A percentile compares a stretch with the other conserved stretches of the same genome.
Conservation (phyloP, 2,113 vertebrate species). For the Macquaria australasica region DNA sequence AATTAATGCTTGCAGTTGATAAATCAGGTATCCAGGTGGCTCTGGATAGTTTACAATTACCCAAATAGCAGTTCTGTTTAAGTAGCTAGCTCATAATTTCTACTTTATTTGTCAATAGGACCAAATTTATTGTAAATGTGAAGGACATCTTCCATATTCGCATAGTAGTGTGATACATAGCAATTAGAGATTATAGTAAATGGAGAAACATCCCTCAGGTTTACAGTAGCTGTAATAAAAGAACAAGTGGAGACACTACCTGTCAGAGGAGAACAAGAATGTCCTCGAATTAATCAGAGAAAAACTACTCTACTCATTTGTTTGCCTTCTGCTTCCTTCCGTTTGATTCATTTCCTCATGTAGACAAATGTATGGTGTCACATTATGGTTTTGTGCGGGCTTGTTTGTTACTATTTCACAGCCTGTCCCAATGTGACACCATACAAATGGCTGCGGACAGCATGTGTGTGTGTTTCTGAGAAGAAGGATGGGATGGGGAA, state of each 20-base stretch:
- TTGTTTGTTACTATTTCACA: constrained; percentile 52
- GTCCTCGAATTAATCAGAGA: constrained; percentile 11
- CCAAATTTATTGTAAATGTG: neutral
- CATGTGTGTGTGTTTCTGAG: constrained; percentile 5
- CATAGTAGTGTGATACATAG: neutral
- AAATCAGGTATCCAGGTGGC: neutral
- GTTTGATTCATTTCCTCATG: constrained; percentile 21
- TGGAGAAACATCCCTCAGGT: neutral
- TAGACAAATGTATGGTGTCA: constrained; percentile 40
- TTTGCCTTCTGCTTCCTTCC: constrained; percentile 10
- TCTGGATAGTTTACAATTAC: neutral
- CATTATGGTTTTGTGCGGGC: constrained; percentile 35
- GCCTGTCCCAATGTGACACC: constrained; percentile 22
- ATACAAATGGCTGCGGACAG: constrained; percentile 35
- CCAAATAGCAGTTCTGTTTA: neutral
- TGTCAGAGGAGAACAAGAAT: constrained; percentile 23
- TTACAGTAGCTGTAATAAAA: neutral
- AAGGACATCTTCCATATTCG: neutral
- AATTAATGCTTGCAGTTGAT: constrained; percentile 4
- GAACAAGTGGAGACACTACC: neutral
- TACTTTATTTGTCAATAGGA: neutral
- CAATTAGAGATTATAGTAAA: neutral
- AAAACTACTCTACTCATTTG: neutral
- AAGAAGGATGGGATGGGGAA: constrained; percentile 8
- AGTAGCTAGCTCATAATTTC: neutral